Conservation (phyloP, 2,113 vertebrate species). For the Menidia beryllina region DNA sequence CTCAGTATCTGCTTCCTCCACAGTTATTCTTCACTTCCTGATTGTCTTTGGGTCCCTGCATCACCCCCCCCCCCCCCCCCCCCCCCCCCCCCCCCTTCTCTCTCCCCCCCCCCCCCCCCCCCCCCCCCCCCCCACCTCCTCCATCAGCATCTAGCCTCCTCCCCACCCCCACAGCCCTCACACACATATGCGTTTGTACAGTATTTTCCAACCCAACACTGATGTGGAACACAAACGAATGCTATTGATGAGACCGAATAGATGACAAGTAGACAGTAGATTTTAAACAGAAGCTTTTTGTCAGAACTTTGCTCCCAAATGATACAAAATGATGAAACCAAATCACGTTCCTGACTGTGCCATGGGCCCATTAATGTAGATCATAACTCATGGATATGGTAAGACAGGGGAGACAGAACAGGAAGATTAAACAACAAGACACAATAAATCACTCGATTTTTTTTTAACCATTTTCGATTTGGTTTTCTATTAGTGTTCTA, state of each 20-base stretch:
- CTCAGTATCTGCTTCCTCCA: constrained; percentile 61
- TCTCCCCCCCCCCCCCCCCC: constrained; percentile 2
- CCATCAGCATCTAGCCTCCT: background rate
- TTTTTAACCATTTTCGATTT: background rate
- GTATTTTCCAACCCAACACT: constrained; percentile 45
- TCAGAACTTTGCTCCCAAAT: background rate
- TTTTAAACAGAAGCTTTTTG: background rate
- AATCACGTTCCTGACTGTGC: constrained; percentile 9
- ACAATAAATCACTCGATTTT: constrained; percentile 23
- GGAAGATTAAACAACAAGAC: background rate
- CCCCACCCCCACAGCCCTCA: constrained; percentile 28
- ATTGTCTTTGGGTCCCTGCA: constrained; percentile 64
- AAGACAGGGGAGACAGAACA: constrained; percentile 5
- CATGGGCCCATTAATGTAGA: constrained; percentile 5
- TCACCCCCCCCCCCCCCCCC: constrained; percentile 4
- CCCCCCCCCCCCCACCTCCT: constrained; percentile 2
- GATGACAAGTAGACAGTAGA: constrained; percentile 1
- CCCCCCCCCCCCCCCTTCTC: constrained; percentile 1
- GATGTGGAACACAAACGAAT: constrained; percentile 4
- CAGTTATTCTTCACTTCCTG: constrained; percentile 65
- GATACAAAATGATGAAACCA: background rate
- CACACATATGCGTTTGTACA: constrained; percentile 28
- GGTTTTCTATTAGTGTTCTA: background rate
- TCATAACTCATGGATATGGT: constrained; percentile 12
- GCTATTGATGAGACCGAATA: constrained; percentile 20